phyloP scores from a whole-genome alignment of 2,113 vertebrate genomes.

The Macrotis lagotis region DNA sequence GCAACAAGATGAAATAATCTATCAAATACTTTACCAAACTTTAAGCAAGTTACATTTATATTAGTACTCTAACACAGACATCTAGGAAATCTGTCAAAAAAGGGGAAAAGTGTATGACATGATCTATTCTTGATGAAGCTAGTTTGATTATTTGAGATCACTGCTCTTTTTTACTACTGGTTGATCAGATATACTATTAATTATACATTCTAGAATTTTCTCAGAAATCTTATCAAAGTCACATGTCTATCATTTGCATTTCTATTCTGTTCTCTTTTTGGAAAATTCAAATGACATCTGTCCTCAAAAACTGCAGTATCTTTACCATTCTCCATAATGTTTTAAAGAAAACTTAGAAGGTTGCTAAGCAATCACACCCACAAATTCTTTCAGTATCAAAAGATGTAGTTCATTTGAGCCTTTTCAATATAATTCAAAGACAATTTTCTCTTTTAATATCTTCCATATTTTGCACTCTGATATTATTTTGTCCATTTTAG shows the following conservation, averaged over 20 bases:
- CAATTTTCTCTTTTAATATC: background rate
- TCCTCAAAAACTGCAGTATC: background rate
- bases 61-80: background rate
- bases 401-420: background rate
- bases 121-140: background rate
- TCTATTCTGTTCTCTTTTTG: background rate
- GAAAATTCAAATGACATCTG: background rate
- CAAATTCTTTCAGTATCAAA: background rate
- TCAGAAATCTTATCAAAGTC: background rate
- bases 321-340: background rate
- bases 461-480: background rate
- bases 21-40: background rate
- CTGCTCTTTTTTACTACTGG: background rate
- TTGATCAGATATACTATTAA: background rate
- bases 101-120: background rate
- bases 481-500: background rate
- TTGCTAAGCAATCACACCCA: background rate
- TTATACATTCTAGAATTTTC: background rate
- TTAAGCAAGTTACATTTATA: background rate
- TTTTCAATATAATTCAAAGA: background rate
- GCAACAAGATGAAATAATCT: background rate
- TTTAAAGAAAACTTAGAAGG: background rate
- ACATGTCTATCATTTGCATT: background rate
- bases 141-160: background rate
- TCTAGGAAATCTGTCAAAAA: background rate